phyloP scores from a whole-genome alignment of 2,113 vertebrate genomes.

The Pseudorectes ferrugineus region DNA sequence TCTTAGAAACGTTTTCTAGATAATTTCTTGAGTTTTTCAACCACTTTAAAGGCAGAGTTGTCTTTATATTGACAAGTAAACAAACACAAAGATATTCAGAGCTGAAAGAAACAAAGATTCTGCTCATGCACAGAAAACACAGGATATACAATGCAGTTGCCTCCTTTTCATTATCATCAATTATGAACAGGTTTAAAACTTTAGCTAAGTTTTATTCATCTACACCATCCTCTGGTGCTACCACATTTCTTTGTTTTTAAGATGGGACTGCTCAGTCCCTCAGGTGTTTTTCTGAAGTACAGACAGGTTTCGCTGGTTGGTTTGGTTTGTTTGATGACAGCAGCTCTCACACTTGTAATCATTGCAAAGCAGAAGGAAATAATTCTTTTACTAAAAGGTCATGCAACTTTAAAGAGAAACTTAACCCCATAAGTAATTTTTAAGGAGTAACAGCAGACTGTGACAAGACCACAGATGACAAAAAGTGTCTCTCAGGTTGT shows the following conservation, averaged over 20 bases:
- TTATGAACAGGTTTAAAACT: neutral
- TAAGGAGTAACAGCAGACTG: conserved; percentile 22
- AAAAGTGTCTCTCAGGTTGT: conserved; percentile 53
- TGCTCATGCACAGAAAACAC: neutral
- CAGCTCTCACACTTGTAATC: neutral
- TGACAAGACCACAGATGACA: conserved; percentile 28
- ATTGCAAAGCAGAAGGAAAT: conserved; percentile 55
- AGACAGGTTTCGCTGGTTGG: neutral
- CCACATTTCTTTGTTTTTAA: neutral
- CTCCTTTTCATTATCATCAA: neutral
- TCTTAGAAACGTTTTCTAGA: neutral
- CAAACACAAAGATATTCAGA: neutral
- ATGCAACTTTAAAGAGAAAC: conserved; percentile 30
- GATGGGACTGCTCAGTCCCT: neutral
- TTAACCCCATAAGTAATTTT: conserved; percentile 45
- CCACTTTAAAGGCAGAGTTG: neutral
- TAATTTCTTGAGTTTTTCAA: neutral
- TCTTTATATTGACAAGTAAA: neutral
- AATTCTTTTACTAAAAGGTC: conserved; percentile 34
- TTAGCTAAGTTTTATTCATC: neutral
- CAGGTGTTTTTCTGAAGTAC: neutral
- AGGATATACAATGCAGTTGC: fast-evolving
- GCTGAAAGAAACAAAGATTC: neutral
- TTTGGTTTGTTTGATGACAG: neutral
- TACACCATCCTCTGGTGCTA: neutral